Conservation (phyloP, 2,797 vertebrate genomes). For the Poeciliopsis gracilis region DNA sequence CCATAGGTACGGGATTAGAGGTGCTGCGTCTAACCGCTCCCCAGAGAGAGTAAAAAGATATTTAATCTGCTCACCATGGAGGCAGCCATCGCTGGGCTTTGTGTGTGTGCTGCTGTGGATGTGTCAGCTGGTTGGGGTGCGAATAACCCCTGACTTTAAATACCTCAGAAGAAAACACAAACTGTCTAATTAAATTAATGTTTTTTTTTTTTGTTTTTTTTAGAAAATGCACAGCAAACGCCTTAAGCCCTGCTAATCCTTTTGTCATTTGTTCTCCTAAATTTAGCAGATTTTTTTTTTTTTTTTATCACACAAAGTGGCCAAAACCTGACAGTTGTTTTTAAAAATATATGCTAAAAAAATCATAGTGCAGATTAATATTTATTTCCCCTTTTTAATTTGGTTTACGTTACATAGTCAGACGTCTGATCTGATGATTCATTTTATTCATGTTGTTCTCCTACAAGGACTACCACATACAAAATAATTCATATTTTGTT, state of each 20-base stretch:
- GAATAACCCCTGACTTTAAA: conserved; percentile 24
- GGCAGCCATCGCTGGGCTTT: conserved; percentile 48
- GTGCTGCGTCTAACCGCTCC: conserved; percentile 79
- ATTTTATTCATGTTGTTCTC: neutral
- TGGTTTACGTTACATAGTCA: neutral
- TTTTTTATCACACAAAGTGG: neutral
- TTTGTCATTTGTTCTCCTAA: neutral
- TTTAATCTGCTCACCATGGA: conserved; percentile 75
- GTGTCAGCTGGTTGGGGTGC: conserved; percentile 45
- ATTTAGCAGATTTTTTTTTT: neutral
- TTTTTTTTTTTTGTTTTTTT: neutral
- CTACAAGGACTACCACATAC: neutral
- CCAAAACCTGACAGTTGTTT: neutral
- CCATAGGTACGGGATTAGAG: conserved; percentile 82
- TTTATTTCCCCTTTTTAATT: neutral
- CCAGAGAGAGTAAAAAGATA: conserved; percentile 73
- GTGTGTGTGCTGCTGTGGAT: conserved; percentile 35
- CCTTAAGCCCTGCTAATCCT: neutral
- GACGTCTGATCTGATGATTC: neutral
- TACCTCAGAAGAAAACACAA: conserved; percentile 33
- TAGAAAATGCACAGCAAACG: neutral
- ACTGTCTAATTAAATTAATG: conserved; percentile 31
- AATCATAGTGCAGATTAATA: neutral
- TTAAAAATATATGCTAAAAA: neutral
- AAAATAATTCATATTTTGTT: neutral